Evolutionary conservation across 2,113 vertebrate species (phyloP).

Genomic region (Heteronetta atricapilla): DNA sequence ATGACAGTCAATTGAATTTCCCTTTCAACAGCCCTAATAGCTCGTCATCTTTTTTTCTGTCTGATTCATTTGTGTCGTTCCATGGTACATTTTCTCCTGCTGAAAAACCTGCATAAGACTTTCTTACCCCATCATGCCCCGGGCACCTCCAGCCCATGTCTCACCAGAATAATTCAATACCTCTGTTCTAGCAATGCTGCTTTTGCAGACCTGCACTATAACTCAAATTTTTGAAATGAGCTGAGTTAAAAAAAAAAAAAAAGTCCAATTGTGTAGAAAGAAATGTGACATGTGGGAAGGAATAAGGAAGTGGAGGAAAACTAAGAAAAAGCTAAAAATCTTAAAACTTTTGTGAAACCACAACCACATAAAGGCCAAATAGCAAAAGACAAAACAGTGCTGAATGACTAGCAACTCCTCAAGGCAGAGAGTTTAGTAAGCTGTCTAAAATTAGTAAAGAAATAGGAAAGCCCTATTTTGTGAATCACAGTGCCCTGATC

Average conservation of each 20-base stretch:
- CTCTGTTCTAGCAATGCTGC: not conserved
- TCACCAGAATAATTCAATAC: constrained; percentile 9
- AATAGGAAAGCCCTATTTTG: not conserved
- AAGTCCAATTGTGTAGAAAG: not conserved
- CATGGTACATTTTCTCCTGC: constrained; percentile 25
- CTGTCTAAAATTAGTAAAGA: not conserved
- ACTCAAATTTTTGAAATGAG: not conserved
- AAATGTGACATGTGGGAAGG: not conserved
- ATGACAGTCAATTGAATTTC: constrained; percentile 54
- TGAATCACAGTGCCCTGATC: not conserved
- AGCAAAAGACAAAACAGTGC: not conserved
- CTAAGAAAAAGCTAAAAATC: not conserved
- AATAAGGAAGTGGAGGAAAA: not conserved
- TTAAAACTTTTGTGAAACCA: not conserved
- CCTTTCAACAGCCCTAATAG: constrained; percentile 50
- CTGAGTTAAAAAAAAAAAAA: not conserved
- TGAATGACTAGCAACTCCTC: not conserved
- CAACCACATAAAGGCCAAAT: not conserved
- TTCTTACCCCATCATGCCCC: constrained; percentile 2
- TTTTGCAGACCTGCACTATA: not conserved
- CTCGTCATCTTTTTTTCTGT: constrained; percentile 12
- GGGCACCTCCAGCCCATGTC: not conserved
- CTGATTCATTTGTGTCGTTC: constrained; percentile 40
- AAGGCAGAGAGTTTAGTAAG: not conserved
- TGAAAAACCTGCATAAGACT: constrained; percentile 9